phyloP scores from a whole-genome alignment of 2,888 invertebrate genomes.

The Dorcus hopei region DNA sequence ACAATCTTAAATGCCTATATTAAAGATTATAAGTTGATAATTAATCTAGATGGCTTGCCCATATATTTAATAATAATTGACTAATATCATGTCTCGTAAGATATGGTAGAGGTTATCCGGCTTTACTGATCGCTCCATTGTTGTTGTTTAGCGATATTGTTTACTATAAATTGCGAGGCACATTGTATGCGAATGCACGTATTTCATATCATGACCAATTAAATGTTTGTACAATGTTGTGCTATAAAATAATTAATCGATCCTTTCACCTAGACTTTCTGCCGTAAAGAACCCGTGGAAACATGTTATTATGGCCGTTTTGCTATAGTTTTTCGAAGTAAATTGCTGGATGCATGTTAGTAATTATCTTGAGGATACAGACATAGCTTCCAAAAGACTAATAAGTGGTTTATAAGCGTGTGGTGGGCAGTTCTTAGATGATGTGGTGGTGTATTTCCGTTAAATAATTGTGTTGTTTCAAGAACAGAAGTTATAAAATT shows the following conservation, averaged over 20 bases:
- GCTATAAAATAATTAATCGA: conserved; percentile 48
- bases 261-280: conserved; percentile 42
- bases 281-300: conserved; percentile 19
- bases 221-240: conserved; percentile 45
- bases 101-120: conserved; percentile 38
- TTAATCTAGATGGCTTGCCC: conserved; percentile 7
- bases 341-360: conserved; percentile 13
- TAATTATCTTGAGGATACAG: background rate
- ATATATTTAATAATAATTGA: conserved; percentile 24
- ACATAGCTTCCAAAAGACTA: background rate
- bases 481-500: too few species aligned
- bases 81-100: conserved; percentile 23
- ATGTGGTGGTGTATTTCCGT: too few species aligned
- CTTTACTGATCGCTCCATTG: conserved; percentile 43
- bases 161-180: conserved; percentile 45
- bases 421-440: background rate
- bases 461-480: too few species aligned
- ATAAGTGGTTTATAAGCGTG: background rate
- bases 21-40: conserved; percentile 2
- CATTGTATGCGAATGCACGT: conserved; percentile 46
- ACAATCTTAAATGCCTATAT: conserved; percentile 3
- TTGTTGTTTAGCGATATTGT: conserved; percentile 48
- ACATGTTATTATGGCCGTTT: conserved; percentile 24
- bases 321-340: conserved; percentile 17
- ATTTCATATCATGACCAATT: conserved; percentile 47